phyloP scores from a whole-genome alignment of 2,797 vertebrate genomes.

The Coilia nasus region DNA sequence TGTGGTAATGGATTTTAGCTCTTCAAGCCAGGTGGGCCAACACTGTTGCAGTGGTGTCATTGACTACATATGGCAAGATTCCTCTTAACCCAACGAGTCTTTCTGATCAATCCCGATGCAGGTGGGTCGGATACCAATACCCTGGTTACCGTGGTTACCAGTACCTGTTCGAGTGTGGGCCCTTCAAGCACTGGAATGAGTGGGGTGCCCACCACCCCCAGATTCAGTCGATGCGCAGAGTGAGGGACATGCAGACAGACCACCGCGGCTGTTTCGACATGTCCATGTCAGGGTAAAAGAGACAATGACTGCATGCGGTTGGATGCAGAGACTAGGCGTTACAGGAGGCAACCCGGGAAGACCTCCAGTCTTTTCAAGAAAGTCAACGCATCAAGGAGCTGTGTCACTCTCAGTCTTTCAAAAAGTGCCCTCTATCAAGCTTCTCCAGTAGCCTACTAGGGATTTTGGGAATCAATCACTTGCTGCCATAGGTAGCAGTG shows the following conservation, averaged over 20 bases:
- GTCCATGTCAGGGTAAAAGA: constrained; percentile 65
- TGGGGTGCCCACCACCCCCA: constrained; percentile 82
- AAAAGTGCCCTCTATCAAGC: background rate
- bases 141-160: constrained; percentile 86
- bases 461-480: constrained; percentile 4
- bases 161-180: constrained; percentile 79
- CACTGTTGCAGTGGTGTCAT: no score
- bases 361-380: constrained; percentile 2
- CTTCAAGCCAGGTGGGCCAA: no score
- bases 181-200: constrained; percentile 84
- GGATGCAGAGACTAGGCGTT: constrained; percentile 31
- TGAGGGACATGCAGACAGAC: constrained; percentile 84
- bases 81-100: background rate
- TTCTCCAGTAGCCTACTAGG: background rate
- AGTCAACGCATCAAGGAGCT: constrained; percentile 15
- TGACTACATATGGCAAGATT: background rate
- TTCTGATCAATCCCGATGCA: constrained; percentile 47
- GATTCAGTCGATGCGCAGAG: constrained; percentile 83
- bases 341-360: constrained; percentile 25
- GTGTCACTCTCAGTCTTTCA: background rate
- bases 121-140: constrained; percentile 87
- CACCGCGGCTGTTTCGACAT: constrained; percentile 81
- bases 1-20: no score
- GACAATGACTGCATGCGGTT: constrained; percentile 37
- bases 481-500: background rate